phyloP scores from a whole-genome alignment of 2,888 invertebrate species.

The Pollenia amentaria region DNA sequence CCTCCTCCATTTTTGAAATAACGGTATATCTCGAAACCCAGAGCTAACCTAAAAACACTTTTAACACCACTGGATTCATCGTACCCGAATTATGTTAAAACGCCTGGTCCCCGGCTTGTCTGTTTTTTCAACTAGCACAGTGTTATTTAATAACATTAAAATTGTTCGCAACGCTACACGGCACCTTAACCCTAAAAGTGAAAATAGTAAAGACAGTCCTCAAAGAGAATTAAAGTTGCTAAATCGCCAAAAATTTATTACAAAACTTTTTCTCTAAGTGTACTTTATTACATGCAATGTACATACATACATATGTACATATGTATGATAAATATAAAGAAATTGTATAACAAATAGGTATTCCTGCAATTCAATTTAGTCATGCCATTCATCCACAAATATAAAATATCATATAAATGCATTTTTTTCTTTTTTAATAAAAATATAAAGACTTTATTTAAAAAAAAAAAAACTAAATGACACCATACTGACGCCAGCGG shows the following conservation, averaged over 20 bases:
- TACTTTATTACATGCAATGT: background rate
- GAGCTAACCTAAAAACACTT: no score
- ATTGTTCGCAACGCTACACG: no score
- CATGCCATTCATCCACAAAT: conserved; percentile 54
- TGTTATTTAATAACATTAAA: no score
- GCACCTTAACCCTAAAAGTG: no score
- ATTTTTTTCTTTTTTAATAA: conserved; percentile 32
- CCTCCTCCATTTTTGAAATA: no score
- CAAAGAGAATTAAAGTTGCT: no score
- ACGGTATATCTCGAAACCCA: no score
- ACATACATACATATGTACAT: background rate
- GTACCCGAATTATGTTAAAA: no score
- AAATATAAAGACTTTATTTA: conserved; percentile 53
- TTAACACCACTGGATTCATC: no score
- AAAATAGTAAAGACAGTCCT: no score
- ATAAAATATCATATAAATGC: conserved; percentile 57
- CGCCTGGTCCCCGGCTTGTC: no score
- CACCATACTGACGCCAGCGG: conserved; percentile 69
- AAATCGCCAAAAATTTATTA: background rate
- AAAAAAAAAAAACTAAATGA: conserved; percentile 57
- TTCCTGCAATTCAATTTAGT: conserved; percentile 65
- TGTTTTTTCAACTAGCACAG: no score
- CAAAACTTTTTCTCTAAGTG: conserved; percentile 26
- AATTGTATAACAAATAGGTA: conserved; percentile 51
- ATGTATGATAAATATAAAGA: background rate